Conservation (phyloP, 2,888 invertebrate species). For the Odontocerum albicorne region DNA sequence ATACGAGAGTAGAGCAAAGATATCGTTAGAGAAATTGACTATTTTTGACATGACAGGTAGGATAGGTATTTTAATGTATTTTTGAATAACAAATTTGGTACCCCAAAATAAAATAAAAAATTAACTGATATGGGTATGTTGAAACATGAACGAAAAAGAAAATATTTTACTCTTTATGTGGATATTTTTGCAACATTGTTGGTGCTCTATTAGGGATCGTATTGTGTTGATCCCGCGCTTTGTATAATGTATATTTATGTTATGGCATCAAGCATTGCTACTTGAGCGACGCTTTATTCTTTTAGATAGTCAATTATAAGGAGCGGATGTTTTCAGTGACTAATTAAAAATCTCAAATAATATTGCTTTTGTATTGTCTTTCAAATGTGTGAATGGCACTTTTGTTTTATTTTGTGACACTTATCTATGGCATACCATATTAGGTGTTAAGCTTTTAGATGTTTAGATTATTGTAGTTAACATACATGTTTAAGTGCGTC, state of each 20-base stretch:
- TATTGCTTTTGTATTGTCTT: slow-evolving; percentile 34
- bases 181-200: slow-evolving; percentile 33
- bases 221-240: slow-evolving; percentile 17
- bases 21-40: slow-evolving; percentile 31
- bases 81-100: slow-evolving; percentile 24
- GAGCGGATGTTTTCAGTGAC: slow-evolving; percentile 24
- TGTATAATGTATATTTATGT: slow-evolving; percentile 16
- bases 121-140: slow-evolving; percentile 12
- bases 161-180: slow-evolving; percentile 24
- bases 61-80: slow-evolving; percentile 33
- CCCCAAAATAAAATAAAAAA: slow-evolving; percentile 19
- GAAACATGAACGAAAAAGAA: slow-evolving; percentile 18
- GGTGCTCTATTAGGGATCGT: slow-evolving; percentile 32
- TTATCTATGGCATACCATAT: slow-evolving; percentile 29
- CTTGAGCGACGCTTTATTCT: slow-evolving; percentile 20
- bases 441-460: slow-evolving; percentile 35
- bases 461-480: slow-evolving; percentile 34
- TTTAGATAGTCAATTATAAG: slow-evolving; percentile 35
- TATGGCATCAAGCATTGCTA: slow-evolving; percentile 18
- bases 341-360: slow-evolving; percentile 8
- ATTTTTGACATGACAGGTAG: slow-evolving; percentile 37
- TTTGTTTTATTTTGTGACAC: slow-evolving; percentile 29
- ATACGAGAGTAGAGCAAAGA: slow-evolving; percentile 28
- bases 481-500: slow-evolving; percentile 30
- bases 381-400: slow-evolving; percentile 31